Evolutionary conservation across 92 coral and sea anemone genomes (phyloP).

Genomic region (Porites lobata): DNA sequence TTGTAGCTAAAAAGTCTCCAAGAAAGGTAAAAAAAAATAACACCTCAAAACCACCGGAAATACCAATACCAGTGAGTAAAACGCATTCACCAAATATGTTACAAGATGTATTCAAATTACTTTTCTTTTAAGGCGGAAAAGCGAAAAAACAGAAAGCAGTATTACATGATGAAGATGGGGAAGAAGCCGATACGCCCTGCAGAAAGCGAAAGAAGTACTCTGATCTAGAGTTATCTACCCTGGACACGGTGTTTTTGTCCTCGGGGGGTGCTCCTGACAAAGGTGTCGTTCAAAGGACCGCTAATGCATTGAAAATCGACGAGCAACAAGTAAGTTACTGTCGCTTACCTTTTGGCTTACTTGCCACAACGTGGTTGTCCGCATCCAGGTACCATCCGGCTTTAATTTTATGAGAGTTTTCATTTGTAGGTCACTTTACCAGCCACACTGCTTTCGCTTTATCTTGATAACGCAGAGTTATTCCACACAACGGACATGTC

Average conservation of each 20-base stretch:
- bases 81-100: neutral
- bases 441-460: conserved; percentile 35
- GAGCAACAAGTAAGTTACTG: conserved; percentile 3
- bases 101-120: neutral
- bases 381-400: conserved; percentile 41
- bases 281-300: neutral
- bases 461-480: neutral
- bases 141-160: neutral
- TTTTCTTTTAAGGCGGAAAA: neutral
- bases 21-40: neutral
- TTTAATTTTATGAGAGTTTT: conserved; percentile 41
- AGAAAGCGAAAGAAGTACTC: neutral
- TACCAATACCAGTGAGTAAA: conserved; percentile 13
- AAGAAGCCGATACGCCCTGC: neutral
- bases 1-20: too few species aligned
- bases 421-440: conserved; percentile 25
- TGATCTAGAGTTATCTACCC: neutral
- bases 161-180: neutral
- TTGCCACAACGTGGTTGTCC: conserved; percentile 16
- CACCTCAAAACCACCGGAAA: conserved; percentile 13
- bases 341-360: conserved; percentile 13
- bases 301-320: neutral
- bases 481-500: neutral
- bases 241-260: conserved; percentile 14
- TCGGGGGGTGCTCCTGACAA: neutral